Evolutionary conservation across 2,797 vertebrate species (phyloP).

Genomic region (Aulostomus chinensis): DNA sequence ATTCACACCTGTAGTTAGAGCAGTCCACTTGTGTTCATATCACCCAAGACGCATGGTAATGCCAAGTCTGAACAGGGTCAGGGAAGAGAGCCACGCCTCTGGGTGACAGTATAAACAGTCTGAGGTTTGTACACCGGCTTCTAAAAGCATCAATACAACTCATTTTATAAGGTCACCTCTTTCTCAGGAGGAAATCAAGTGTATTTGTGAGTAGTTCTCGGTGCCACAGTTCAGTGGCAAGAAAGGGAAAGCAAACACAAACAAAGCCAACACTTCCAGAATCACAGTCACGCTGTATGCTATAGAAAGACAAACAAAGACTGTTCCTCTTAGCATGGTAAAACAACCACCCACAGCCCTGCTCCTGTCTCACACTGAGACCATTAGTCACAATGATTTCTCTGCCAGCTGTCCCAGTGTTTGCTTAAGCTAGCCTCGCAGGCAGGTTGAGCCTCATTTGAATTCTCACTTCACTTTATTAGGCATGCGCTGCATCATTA

Average conservation of each 20-base stretch:
- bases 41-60: no score
- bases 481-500: conserved; percentile 61
- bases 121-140: conserved; percentile 8
- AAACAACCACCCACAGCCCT: conserved; percentile 71
- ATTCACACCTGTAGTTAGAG: no score
- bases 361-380: conserved; percentile 75
- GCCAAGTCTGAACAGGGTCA: no score
- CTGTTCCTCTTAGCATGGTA: conserved; percentile 60
- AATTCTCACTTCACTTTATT: conserved; percentile 71
- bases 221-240: conserved; percentile 42
- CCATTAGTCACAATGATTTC: conserved; percentile 79
- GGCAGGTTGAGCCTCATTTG: conserved; percentile 71
- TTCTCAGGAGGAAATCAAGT: conserved; percentile 29
- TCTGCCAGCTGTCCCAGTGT: conserved; percentile 73
- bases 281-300: conserved; percentile 62
- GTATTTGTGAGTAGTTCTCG: conserved; percentile 20
- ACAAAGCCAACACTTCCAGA: conserved; percentile 61
- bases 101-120: conserved; percentile 13
- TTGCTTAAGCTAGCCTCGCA: conserved; percentile 71
- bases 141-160: conserved; percentile 11
- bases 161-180: conserved; percentile 22
- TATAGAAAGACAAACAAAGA: conserved; percentile 73
- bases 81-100: conserved; percentile 13
- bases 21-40: no score
- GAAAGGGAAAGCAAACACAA: conserved; percentile 59